Base-by-base conservation (phyloP, 1,140 invertebrate genomes). In the Nasonia longicornis region DNA sequence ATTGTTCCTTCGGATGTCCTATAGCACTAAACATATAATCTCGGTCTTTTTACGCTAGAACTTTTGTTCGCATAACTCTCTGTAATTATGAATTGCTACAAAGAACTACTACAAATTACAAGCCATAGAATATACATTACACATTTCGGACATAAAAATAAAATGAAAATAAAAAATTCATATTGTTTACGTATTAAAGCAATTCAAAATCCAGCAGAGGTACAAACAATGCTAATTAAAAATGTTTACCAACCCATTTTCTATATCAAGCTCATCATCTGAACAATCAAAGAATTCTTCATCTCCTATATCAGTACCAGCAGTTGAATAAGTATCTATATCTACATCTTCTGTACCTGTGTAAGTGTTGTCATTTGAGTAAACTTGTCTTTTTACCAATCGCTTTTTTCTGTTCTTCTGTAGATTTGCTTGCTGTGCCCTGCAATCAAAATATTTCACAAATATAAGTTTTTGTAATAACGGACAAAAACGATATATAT, bases 211-310 rank as follows among this genome's bases (percentile, higher is more conserved):
- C 26, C 66, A 75, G 31, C 22, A 75, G 52, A 77, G 76, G 29
- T 79, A 82, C 72, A 82, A 75, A 69, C 52, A 71, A 45, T 20
- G 12, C 1, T 52, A 75, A 2, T 76, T 31, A 81, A 63, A 77
- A 76, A 81, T 70, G 20, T 72, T 29, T 79, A 89, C 86, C 77
- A 85, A 90, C 90, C 87, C 86, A 81, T 87, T 87, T 20, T 87
- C 86, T 66, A 83, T 85, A 71, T 90, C 87, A 67, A 77, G 86
- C 79, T 90, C 89, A 63, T 86, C 86, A 79, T 91, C 90, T 0
- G 90, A 91, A 82, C 90, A 90, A 77, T 91, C 91, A 79, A 89
- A 91, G 80, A 90, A 91, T 85, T 91, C 91, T 76, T 91, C 90
- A 74, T 90, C 89, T 8, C 85, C 88, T 66, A 90, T 82, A 78